Conservation (phyloP, 2,888 invertebrate species). For the Cephus sareptanus region DNA sequence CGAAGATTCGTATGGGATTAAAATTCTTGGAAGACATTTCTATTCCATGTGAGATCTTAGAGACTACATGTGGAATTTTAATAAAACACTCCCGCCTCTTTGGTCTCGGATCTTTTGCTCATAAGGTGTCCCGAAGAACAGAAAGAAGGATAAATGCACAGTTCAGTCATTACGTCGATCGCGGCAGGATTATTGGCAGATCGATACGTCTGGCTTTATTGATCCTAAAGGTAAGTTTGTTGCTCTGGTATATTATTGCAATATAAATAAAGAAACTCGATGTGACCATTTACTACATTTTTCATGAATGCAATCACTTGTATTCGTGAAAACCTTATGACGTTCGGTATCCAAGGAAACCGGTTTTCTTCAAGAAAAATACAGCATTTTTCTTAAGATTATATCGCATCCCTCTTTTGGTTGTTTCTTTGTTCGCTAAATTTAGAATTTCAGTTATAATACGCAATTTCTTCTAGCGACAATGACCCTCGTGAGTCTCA, state of each 20-base stretch:
- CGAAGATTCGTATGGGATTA: background rate
- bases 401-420: background rate
- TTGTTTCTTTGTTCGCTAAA: background rate
- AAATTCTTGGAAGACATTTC: background rate
- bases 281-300: background rate
- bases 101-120: background rate
- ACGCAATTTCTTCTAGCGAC: too few species aligned
- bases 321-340: background rate
- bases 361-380: background rate
- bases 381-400: too few species aligned
- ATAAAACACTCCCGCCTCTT: slow-evolving; percentile 5
- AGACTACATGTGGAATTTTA: background rate
- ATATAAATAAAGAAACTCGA: background rate
- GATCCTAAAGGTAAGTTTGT: background rate
- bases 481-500: background rate
- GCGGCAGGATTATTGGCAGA: background rate
- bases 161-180: background rate
- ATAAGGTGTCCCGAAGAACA: background rate
- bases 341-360: background rate
- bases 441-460: background rate
- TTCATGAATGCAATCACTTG: background rate
- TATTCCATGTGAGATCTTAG: background rate
- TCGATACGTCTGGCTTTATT: background rate
- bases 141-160: background rate
- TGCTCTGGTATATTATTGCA: background rate